Percentiles rank a stretch among this genome's conserved stretches.
phyloP scores from a whole-genome alignment of 1,140 invertebrate species.

The Pissodes strobi region DNA sequence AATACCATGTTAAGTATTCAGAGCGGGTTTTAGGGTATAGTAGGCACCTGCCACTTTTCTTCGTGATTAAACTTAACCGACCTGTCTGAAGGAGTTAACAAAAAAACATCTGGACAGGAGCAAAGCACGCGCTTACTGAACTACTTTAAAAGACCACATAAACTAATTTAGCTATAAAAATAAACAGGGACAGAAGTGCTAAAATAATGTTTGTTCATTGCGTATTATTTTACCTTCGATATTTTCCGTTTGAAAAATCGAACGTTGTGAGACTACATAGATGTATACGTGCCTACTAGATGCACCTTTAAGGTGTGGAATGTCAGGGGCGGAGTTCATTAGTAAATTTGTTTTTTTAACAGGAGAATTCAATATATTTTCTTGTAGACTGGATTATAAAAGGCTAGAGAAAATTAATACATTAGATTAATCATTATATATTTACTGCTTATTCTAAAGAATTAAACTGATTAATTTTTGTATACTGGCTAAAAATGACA shows the following conservation, averaged over 20 bases:
- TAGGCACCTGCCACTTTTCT: conserved; percentile 37
- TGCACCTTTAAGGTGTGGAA: conserved; percentile 22
- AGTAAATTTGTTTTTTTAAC: too few relatives aligned
- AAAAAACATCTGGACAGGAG: conserved; percentile 24
- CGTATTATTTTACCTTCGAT: not conserved
- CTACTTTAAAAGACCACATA: not conserved
- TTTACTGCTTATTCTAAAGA: too few relatives aligned
- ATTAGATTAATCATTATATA: too few relatives aligned
- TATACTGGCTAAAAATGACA: too few relatives aligned
- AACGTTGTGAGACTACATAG: conserved; percentile 11
- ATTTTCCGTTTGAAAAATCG: not conserved
- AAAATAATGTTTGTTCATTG: not conserved
- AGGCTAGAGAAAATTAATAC: too few relatives aligned
- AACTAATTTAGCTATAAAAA: conserved; percentile 3
- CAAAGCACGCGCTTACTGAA: conserved; percentile 24
- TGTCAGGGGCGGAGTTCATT: conserved; percentile 1
- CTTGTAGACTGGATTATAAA: too few relatives aligned
- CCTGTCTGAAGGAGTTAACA: conserved; percentile 31
- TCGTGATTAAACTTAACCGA: conserved; percentile 35
- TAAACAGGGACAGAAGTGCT: not conserved
- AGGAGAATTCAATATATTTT: too few relatives aligned
- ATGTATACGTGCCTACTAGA: conserved; percentile 18
- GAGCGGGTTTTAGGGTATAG: conserved; percentile 34
- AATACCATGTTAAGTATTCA: conserved; percentile 33
- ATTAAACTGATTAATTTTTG: too few relatives aligned